A percentile compares a stretch with the other conserved stretches of the same genome.
These are phyloP conservation scores for Peucedramus taeniatus DNA, from an alignment of 2,113 vertebrate genomes.

Conservation along the genomic window DNA sequence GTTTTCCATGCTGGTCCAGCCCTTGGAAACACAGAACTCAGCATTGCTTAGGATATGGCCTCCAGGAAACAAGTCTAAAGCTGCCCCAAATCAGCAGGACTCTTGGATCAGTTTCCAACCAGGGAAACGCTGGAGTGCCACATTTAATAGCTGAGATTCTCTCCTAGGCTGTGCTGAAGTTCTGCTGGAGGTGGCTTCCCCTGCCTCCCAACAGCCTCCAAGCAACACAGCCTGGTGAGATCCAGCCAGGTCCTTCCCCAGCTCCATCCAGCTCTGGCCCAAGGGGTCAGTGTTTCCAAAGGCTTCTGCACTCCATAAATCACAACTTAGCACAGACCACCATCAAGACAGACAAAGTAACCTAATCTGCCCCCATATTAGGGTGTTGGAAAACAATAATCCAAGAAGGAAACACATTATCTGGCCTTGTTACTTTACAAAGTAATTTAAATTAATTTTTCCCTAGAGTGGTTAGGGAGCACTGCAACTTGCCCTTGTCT, in stretches of 20 bases:
- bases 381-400: slow-evolving; percentile 71
- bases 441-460: slow-evolving; percentile 77
- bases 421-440: slow-evolving; percentile 65
- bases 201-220: neutral
- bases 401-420: slow-evolving; percentile 64
- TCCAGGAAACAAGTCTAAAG: neutral
- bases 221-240: neutral
- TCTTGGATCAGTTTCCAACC: neutral
- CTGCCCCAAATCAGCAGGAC: neutral
- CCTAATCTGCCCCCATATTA: slow-evolving; percentile 70
- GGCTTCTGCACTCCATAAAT: neutral
- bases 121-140: neutral
- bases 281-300: neutral
- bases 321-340: slow-evolving; percentile 44
- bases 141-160: neutral
- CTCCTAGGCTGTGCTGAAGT: neutral
- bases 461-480: slow-evolving; percentile 74
- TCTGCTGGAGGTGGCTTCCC: neutral
- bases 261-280: neutral
- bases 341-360: slow-evolving; percentile 25
- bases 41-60: neutral
- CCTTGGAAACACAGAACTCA: neutral
- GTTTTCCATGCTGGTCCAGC: neutral
- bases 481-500: slow-evolving; percentile 63
- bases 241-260: neutral